Conservation (phyloP, 2,113 vertebrate genomes). For the Bos taurus region ARS-UCD2.0 NC_037331.1:50232001-50232500, state of each 20-base stretch:
- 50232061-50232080: background rate
- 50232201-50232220: background rate
- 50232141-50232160: background rate
- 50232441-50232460: background rate
- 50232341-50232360: background rate
- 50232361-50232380: background rate
- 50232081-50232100: background rate
- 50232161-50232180: slow-evolving; percentile 13
- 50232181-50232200: background rate
- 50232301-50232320: background rate
- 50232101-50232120: background rate
- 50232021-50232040: background rate
- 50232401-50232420: background rate
- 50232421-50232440: slow-evolving; percentile 12
- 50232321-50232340: background rate
- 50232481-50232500: background rate
- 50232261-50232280: background rate
- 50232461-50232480: background rate
- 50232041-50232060: background rate
- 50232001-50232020: background rate
- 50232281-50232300: background rate
- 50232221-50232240: background rate
- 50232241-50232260: background rate
- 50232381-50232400: background rate
- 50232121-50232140: background rate